Percentiles rank a stretch among this genome's conserved stretches.
These are phyloP conservation scores for Cataglyphis livida DNA, from an alignment of 2,888 invertebrate genomes.

Conservation along the genomic window DNA sequence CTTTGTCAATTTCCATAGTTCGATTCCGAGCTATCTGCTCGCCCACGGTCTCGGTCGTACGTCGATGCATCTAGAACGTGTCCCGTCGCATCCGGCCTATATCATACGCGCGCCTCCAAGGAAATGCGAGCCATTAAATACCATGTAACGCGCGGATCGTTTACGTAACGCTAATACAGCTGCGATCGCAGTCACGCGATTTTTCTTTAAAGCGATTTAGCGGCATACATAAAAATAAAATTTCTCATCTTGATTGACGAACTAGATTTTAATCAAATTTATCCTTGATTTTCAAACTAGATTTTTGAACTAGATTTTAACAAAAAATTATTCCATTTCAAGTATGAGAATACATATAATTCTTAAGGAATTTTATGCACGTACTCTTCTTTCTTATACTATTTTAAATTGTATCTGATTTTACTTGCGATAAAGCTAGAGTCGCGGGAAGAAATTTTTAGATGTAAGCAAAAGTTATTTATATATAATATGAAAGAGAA, in stretches of 20 bases:
- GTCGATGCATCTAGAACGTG: slow-evolving; percentile 58
- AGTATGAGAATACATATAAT: neutral
- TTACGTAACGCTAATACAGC: slow-evolving; percentile 42
- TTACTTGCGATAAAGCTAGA: neutral
- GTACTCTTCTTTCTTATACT: neutral
- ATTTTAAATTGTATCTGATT: neutral
- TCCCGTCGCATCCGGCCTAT: slow-evolving; percentile 59
- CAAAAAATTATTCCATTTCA: neutral
- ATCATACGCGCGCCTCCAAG: slow-evolving; percentile 46
- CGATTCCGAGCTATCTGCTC: slow-evolving; percentile 64
- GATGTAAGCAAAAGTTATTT: neutral
- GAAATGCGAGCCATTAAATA: slow-evolving; percentile 62
- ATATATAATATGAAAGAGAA: neutral
- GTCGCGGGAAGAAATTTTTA: neutral
- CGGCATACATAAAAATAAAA: slow-evolving; percentile 7
- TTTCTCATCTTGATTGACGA: neutral
- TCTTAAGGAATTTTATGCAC: neutral
- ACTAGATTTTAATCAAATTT: neutral
- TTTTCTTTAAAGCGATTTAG: slow-evolving; percentile 30
- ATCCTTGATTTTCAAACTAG: neutral
- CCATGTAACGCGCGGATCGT: slow-evolving; percentile 57
- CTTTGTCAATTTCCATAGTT: slow-evolving; percentile 80
- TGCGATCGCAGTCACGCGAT: slow-evolving; percentile 43
- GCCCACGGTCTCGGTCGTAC: slow-evolving; percentile 69
- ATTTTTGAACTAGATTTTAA: neutral